Conservation (phyloP, 2,888 invertebrate species). For the Eristalis intricaria region DNA sequence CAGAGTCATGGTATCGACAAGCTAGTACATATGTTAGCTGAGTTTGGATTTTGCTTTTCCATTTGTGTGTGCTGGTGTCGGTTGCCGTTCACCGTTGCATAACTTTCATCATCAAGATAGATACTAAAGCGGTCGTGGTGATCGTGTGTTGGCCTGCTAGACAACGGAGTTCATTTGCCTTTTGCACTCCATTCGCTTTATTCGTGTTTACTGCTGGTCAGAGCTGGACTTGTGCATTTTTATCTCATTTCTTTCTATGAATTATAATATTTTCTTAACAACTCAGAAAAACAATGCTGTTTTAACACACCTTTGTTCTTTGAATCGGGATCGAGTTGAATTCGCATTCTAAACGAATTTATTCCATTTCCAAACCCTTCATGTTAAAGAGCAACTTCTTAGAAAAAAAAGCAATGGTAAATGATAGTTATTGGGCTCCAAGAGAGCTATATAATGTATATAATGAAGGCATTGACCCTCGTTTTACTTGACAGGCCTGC, state of each 20-base stretch:
- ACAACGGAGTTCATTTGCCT: slow-evolving; percentile 79
- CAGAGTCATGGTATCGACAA: not conserved
- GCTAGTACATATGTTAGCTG: not conserved
- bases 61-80: slow-evolving; percentile 18
- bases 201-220: slow-evolving; percentile 38
- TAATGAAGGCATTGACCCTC: too few species aligned
- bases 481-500: too few species aligned
- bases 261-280: not conserved
- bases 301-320: too few species aligned
- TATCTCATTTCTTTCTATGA: not conserved
- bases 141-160: slow-evolving; percentile 64
- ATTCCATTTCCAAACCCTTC: too few species aligned
- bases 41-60: slow-evolving; percentile 8
- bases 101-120: slow-evolving; percentile 76
- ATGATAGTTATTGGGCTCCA: too few species aligned
- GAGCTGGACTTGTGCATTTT: not conserved
- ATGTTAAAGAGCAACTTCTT: too few species aligned
- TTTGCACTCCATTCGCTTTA: slow-evolving; percentile 78
- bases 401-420: too few species aligned
- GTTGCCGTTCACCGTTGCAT: slow-evolving; percentile 76
- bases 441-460: too few species aligned
- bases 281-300: too few species aligned
- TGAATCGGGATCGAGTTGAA: too few species aligned
- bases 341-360: too few species aligned
- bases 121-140: slow-evolving; percentile 45